Conservation (phyloP, 2,113 vertebrate genomes). For the Daphoenositta chrysoptera region DNA sequence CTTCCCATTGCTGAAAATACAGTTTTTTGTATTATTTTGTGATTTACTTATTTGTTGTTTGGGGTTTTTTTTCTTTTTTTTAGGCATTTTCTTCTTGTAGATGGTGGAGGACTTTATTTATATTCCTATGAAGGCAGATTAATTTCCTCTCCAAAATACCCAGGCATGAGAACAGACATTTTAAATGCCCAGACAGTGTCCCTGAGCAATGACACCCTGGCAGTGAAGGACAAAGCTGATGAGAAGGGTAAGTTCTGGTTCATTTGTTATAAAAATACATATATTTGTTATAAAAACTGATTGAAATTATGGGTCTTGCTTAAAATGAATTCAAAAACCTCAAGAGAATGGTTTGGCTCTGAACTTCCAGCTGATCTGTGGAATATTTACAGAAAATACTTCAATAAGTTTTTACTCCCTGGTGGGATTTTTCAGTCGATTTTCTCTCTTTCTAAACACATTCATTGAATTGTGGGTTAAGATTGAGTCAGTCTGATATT, state of each 20-base stretch:
- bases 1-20: not conserved
- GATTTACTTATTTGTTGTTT: not conserved
- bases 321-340: not conserved
- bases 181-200: conserved; percentile 87
- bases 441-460: not conserved
- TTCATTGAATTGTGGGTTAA: not conserved
- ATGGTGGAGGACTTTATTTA: conserved; percentile 88
- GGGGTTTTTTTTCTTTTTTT: not conserved
- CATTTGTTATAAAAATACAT: fast-evolving
- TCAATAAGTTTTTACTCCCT: not conserved
- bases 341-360: not conserved
- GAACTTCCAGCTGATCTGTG: not conserved
- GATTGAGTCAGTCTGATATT: not conserved
- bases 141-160: conserved; percentile 88
- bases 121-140: conserved; percentile 94
- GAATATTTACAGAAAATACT: not conserved
- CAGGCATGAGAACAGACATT: conserved; percentile 88
- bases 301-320: not conserved
- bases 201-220: conserved; percentile 90
- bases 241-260: conserved; percentile 81
- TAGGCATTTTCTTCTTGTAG: conserved; percentile 91
- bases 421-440: not conserved
- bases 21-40: not conserved
- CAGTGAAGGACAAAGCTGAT: conserved; percentile 87
- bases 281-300: fast-evolving